Evolutionary conservation across 2,113 vertebrate genomes (phyloP), one percentile per base, ranked within the genome.

Genomic region (Thalassarche chlororhynchos): DNA sequence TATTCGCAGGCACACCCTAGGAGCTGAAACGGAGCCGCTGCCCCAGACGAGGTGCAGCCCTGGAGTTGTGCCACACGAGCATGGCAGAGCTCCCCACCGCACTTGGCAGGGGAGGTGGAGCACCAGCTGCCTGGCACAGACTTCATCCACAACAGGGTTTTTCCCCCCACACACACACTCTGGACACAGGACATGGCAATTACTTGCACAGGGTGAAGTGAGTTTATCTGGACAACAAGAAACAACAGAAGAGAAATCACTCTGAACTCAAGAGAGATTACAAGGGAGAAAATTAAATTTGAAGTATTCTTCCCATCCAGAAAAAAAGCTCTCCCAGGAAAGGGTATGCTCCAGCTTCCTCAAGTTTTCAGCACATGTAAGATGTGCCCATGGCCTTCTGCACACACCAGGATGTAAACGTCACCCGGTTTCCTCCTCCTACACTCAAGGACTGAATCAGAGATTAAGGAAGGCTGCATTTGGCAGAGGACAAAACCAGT

Each of bases 1-100:
- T 24, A 15, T 28, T 40, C 1, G 0, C 29, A 28, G 40, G 5
- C 44, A 34, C 55, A 12, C 6, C 7, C n/a, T 5, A 4, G 17
- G 14, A 57, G 54, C 57, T 40, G 38, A 78, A 70, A n/a, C 0
- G 1, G 51, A 75, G 57, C 20, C 34, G 26, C 26, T 62, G 25
- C 19, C 70, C 46, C 5, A 6, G 54, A 7, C 0, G 2, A 69
- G 64, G 32, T 5, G 8, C 49, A 57, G 86, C 32, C 60, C 46
- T 66, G 29, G 34, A 57, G 58, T 6, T 64, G 58, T 2, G 13
- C 47, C 52, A 40, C 54, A n/a, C 0, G 3, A 72, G 54, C 1
- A 0, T 34, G 38, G 23, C 16, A 23, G 57, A 80, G n/a, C 38
- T 68, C 34, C 29, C 28, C 46, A 28, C 18, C 4, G 1, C 51